phyloP scores from a whole-genome alignment of 2,888 invertebrate species.

The Lamellibrachia columna region DNA sequence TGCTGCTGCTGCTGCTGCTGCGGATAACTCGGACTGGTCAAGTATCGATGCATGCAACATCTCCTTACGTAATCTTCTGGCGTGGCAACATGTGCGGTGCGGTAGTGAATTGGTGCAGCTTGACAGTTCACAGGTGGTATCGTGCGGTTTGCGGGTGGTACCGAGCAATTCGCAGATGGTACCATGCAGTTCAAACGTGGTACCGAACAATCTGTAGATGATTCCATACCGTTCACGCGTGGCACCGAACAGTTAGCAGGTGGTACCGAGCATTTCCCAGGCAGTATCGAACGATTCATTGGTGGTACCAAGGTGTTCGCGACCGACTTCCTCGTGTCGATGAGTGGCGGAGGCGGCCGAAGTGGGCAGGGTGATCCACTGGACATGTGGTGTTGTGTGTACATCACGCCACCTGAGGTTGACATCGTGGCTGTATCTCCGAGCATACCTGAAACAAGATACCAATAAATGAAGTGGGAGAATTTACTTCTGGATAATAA shows the following conservation, averaged over 20 bases:
- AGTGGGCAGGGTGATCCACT: neutral
- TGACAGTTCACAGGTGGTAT: neutral
- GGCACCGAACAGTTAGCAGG: too few relatives aligned
- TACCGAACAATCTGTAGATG: neutral
- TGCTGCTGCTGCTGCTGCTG: neutral
- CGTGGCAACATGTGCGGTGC: neutral
- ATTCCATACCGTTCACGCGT: neutral
- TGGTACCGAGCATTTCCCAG: too few relatives aligned
- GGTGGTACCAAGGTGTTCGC: too few relatives aligned
- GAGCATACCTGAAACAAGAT: neutral
- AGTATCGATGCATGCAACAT: neutral
- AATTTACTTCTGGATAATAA: too few relatives aligned
- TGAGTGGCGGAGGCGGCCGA: neutral
- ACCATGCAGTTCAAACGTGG: neutral
- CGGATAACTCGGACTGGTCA: neutral
- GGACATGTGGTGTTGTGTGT: neutral
- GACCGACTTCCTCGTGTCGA: neutral
- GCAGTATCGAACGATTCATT: too few relatives aligned
- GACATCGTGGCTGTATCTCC: neutral
- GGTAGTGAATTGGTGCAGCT: neutral
- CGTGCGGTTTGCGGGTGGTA: neutral
- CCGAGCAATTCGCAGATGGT: neutral
- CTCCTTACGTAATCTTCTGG: neutral
- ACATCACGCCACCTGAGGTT: neutral
- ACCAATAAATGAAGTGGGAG: neutral